phyloP scores from a whole-genome alignment of 2,113 vertebrate genomes.

The Daphoenositta chrysoptera region DNA sequence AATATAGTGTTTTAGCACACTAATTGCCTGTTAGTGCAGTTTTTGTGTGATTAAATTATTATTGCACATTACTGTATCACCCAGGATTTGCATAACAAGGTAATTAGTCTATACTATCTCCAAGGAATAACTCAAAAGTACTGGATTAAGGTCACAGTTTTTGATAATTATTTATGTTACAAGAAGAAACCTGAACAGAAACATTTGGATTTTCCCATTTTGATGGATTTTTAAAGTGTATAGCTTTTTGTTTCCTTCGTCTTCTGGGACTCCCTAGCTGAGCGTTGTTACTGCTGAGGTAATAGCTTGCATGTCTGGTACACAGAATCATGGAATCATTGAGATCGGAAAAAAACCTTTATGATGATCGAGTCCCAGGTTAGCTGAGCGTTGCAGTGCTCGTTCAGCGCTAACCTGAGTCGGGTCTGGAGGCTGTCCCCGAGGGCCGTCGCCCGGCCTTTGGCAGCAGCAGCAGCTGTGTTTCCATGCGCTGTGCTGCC shows the following conservation, averaged over 20 bases:
- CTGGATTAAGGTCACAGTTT: not conserved
- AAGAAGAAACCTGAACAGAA: not conserved
- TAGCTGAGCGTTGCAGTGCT: not conserved
- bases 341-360: not conserved
- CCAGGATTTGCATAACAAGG: not conserved
- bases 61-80: rapidly evolving
- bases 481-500: rapidly evolving
- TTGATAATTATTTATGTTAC: not conserved
- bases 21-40: not conserved
- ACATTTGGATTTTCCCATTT: not conserved
- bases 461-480: not conserved
- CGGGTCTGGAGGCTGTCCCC: not conserved
- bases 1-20: not conserved
- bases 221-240: not conserved
- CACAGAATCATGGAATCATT: not conserved
- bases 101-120: not conserved
- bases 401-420: not conserved
- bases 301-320: not conserved
- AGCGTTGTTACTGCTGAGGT: rapidly evolving
- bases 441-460: not conserved
- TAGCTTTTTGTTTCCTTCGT: not conserved
- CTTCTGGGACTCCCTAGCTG: not conserved
- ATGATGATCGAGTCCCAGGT: not conserved
- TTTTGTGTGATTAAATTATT: not conserved
- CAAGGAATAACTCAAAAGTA: not conserved